Percentiles rank a stretch among this genome's conserved stretches.
These are phyloP conservation scores for Bombus affinis DNA, from an alignment of 1,140 invertebrate genomes.

Conservation along the genomic window DNA sequence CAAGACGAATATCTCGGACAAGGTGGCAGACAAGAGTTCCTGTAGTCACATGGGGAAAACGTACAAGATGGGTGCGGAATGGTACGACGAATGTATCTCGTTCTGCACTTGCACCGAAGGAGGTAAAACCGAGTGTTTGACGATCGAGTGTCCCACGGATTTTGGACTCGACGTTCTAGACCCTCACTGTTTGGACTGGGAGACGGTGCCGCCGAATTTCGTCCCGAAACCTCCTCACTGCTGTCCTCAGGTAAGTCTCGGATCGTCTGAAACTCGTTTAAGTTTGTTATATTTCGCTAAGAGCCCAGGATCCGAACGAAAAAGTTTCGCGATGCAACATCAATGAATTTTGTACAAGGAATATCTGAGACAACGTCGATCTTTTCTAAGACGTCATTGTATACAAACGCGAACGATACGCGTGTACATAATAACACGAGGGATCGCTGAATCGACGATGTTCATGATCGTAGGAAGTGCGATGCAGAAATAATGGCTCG, in stretches of 20 bases:
- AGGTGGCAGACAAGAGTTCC: constrained; percentile 70
- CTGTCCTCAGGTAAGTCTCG: constrained; percentile 85
- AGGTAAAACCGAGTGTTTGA: constrained; percentile 85
- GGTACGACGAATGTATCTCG: constrained; percentile 89
- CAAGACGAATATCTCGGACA: constrained; percentile 77
- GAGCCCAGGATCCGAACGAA: background rate
- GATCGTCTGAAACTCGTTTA: too few relatives aligned
- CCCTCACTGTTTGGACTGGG: constrained; percentile 92
- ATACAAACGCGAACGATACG: too few relatives aligned
- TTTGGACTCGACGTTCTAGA: constrained; percentile 92
- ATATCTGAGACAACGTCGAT: too few relatives aligned
- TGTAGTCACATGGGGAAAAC: constrained; percentile 85
- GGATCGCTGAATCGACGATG: background rate
- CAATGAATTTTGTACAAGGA: too few relatives aligned
- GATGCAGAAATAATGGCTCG: constrained; percentile 90
- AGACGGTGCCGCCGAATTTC: constrained; percentile 88
- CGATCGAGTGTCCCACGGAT: constrained; percentile 91
- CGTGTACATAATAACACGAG: background rate
- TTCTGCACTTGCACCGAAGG: constrained; percentile 87
- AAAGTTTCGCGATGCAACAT: too few relatives aligned
- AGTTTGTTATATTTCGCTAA: too few relatives aligned
- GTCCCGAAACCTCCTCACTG: constrained; percentile 89
- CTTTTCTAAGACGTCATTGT: too few relatives aligned
- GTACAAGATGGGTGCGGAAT: constrained; percentile 83
- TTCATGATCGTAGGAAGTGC: constrained; percentile 82